Evolutionary conservation across 2,888 invertebrate species (phyloP), one percentile per base, ranked within the genome.

Genomic region (Lamellibrachia columna): DNA sequence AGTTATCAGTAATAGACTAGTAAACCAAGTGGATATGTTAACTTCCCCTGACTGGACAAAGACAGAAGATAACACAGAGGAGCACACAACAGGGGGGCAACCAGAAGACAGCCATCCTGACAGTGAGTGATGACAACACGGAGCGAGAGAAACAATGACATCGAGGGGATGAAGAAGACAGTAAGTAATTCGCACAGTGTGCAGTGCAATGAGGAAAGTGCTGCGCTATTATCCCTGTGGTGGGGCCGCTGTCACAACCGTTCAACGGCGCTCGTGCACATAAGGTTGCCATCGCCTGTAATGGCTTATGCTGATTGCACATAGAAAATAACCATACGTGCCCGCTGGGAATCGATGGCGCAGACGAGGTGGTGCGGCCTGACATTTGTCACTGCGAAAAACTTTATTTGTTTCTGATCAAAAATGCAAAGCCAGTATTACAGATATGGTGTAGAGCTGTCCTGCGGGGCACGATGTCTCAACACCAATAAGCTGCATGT

Each of bases 321-420:
- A n/a, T 75, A 75, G 75, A 75, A 75, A 75, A 75, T 75, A 75
- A 75, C 75, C 75, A 75, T 75, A 75, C 75, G 75, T n/a, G 75
- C 75, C 75, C 75, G 75, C 75, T 75, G 75, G 75, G 75, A 75
- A 75, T 75, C 75, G 22, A 75, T 75, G 75, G 15, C 75, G 75
- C 75, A 75, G 75, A 75, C 75, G 15, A 15, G 75, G 11, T 22
- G 15, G 22, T 15, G 75, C 75, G 75, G 75, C 75, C 75, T 75
- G 75, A 75, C 75, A 75, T 75, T 75, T 75, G 75, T 75, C 75
- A 75, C 75, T 15, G 75, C 75, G 75, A 75, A 75, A 75, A 75
- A 75, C 75, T 75, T 75, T 75, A 75, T 75, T 75, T 75, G 75
- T 75, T 75, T 75, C 75, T 75, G 75, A 75, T 75, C 75, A 75